Evolutionary conservation across 2,888 invertebrate genomes (phyloP).

Genomic region (Trimorus sp.): DNA sequence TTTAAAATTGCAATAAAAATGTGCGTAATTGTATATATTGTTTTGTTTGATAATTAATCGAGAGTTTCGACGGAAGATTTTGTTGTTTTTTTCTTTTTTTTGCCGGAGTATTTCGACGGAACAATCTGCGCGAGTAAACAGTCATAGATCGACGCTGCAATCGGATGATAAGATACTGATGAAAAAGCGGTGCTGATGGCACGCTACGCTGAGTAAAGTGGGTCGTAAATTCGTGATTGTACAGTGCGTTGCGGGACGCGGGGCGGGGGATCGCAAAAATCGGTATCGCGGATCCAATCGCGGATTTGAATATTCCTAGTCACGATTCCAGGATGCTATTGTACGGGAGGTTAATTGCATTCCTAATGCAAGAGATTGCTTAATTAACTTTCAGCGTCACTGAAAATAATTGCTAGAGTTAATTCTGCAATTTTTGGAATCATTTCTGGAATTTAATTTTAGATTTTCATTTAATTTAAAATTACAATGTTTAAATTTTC

Average conservation of each 20-base stretch:
- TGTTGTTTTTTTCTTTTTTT: no score
- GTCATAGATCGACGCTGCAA: constrained; percentile 10
- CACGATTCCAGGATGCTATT: constrained; percentile 26
- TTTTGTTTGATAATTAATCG: no score
- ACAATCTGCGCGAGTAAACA: constrained; percentile 14
- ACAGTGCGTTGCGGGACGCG: constrained; percentile 9
- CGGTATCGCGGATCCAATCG: constrained; percentile 28
- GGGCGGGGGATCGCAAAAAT: constrained; percentile 26
- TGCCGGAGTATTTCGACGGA: no score
- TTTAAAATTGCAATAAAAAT: no score
- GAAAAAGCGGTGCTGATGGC: constrained; percentile 32
- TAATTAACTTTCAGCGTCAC: neutral
- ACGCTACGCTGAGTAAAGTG: constrained; percentile 16
- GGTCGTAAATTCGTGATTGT: constrained; percentile 38
- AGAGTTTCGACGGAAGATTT: no score
- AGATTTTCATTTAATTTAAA: no score
- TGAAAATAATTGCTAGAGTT: neutral
- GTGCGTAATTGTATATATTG: no score
- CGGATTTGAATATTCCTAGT: constrained; percentile 42
- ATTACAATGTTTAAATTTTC: no score
- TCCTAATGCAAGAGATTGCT: neutral
- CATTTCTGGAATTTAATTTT: neutral
- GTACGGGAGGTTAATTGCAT: constrained; percentile 9
- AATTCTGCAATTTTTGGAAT: neutral
- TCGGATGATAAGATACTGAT: constrained; percentile 33